phyloP scores from a whole-genome alignment of 1,140 invertebrate genomes.

The Ericerus pela region DNA sequence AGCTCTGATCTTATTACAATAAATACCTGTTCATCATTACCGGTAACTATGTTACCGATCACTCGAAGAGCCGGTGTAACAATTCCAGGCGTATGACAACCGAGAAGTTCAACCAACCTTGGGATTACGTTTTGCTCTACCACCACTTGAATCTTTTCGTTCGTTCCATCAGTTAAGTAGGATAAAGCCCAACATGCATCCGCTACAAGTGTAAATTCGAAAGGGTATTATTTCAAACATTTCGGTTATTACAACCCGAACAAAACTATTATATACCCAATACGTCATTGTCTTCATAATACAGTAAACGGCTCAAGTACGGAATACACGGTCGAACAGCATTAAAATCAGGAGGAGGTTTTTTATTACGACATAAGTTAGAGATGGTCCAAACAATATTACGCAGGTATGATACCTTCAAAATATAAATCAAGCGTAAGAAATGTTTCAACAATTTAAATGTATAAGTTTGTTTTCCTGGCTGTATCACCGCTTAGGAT shows the following conservation, averaged over 20 bases:
- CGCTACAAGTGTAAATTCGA: conserved; percentile 35
- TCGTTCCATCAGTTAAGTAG: conserved; percentile 86
- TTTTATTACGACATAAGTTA: conserved; percentile 84
- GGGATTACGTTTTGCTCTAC: conserved; percentile 55
- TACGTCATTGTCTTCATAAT: conserved; percentile 56
- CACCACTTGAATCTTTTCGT: conserved; percentile 81
- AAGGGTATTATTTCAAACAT: conserved; percentile 7
- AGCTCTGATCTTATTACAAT: background rate
- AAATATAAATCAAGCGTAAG: background rate
- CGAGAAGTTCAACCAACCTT: conserved; percentile 57
- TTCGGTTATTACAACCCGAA: background rate
- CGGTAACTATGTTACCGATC: conserved; percentile 77
- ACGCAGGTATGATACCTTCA: conserved; percentile 32
- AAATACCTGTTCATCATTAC: conserved; percentile 52
- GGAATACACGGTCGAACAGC: conserved; percentile 66
- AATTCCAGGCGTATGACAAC: conserved; percentile 51
- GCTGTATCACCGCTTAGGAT: background rate
- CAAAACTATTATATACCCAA: conserved; percentile 36
- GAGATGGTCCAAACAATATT: conserved; percentile 83
- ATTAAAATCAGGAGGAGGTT: conserved; percentile 64
- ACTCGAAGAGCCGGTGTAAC: conserved; percentile 79
- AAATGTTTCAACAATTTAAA: background rate
- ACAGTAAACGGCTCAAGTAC: conserved; percentile 59
- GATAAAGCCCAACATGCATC: conserved; percentile 95
- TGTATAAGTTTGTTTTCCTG: background rate